Percentiles rank a stretch among this genome's conserved stretches.
phyloP scores from a whole-genome alignment of 2,888 invertebrate genomes.

The Mythimna pallens region DNA sequence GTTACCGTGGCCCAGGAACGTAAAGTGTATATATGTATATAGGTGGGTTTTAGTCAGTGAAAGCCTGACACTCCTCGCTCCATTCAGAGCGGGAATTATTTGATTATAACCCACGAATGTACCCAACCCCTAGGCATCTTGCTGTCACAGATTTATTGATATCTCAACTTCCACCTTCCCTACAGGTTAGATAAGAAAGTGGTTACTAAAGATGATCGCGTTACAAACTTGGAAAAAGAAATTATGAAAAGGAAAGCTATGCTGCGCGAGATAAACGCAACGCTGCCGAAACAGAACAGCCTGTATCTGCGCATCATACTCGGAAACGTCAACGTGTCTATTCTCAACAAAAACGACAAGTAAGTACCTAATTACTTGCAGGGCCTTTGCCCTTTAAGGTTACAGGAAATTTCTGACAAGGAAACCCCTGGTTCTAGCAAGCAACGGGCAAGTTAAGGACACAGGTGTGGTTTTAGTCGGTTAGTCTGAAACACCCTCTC shows the following conservation, averaged over 20 bases:
- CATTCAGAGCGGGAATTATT: no score
- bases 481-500: no score
- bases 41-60: no score
- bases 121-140: not conserved
- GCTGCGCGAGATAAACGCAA: conserved; percentile 97
- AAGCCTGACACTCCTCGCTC: no score
- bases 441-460: no score
- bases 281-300: conserved; percentile 97
- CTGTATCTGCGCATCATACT: conserved; percentile 97
- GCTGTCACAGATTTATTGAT: no score
- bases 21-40: no score
- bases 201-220: conserved; percentile 89
- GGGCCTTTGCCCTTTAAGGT: not conserved
- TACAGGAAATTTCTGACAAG: no score
- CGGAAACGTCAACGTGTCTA: conserved; percentile 99
- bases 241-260: conserved; percentile 96
- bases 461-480: no score
- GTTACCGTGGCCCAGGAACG: no score
- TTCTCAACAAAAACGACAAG: conserved; percentile 99
- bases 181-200: conserved; percentile 84
- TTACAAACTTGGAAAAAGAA: conserved; percentile 93
- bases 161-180: not conserved
- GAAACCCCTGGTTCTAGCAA: no score
- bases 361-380: conserved; percentile 86
- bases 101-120: no score